phyloP scores from a whole-genome alignment of 2,113 vertebrate genomes.

The Blennius ocellaris region DNA sequence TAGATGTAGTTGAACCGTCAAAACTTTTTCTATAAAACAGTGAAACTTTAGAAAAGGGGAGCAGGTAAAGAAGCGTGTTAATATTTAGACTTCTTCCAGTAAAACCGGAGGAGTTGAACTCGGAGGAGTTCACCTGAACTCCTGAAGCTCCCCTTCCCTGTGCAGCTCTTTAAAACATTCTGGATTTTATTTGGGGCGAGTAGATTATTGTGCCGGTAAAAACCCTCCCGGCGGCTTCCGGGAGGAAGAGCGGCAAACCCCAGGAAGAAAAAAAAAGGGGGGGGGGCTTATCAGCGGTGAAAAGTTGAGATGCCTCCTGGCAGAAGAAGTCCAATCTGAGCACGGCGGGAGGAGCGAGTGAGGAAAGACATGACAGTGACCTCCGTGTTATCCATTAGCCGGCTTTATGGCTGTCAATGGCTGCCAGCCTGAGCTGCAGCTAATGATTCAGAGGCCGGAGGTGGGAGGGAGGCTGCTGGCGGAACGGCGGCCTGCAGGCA shows the following conservation, averaged over 20 bases:
- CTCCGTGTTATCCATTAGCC: constrained; percentile 34
- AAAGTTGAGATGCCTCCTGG: background rate
- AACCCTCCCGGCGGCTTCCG: background rate
- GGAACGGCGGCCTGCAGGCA: constrained; percentile 56
- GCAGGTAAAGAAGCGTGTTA: too few species aligned
- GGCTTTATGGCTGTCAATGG: constrained; percentile 35
- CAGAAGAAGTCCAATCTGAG: constrained; percentile 31
- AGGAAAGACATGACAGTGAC: constrained; percentile 32
- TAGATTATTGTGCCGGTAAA: constrained; percentile 20
- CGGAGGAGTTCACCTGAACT: too few species aligned
- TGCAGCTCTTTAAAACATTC: background rate
- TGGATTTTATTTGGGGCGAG: background rate
- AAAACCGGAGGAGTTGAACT: too few species aligned
- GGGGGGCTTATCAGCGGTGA: background rate
- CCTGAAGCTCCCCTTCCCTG: background rate
- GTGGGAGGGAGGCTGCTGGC: constrained; percentile 64
- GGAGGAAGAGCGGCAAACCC: constrained; percentile 7
- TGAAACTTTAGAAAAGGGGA: too few species aligned
- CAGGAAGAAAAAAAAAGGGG: too few species aligned
- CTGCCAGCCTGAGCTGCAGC: constrained; percentile 48
- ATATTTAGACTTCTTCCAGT: too few species aligned
- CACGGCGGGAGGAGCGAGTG: background rate
- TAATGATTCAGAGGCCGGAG: constrained; percentile 59
- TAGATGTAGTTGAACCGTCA: too few species aligned
- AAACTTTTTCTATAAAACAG: too few species aligned